phyloP scores from a whole-genome alignment of 2,888 invertebrate genomes.

The Tortrix viridana region DNA sequence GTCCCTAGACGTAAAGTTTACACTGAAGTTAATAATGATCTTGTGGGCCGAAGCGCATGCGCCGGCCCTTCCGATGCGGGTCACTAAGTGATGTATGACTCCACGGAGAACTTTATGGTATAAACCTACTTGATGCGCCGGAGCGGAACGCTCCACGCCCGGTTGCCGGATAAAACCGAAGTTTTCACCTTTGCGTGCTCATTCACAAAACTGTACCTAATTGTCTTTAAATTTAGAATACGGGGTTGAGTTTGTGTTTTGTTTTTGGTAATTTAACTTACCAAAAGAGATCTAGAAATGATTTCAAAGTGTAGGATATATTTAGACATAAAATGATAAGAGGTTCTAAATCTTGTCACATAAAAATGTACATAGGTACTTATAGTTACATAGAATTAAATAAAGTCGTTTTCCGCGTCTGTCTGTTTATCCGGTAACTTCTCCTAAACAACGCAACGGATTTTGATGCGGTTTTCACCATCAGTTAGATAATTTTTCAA shows the following conservation, averaged over 20 bases:
- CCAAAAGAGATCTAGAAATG: too few species aligned
- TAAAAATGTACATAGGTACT: too few species aligned
- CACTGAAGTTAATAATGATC: slow-evolving; percentile 47
- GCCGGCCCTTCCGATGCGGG: slow-evolving; percentile 48
- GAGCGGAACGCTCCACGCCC: slow-evolving; percentile 44
- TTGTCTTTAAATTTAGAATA: slow-evolving; percentile 11
- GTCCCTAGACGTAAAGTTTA: slow-evolving; percentile 54
- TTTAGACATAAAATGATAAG: too few species aligned
- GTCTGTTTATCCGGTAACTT: too few species aligned
- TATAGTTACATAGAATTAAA: too few species aligned
- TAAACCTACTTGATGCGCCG: slow-evolving; percentile 45
- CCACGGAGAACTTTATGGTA: slow-evolving; percentile 44
- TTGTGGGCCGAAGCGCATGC: slow-evolving; percentile 48
- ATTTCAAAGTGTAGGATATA: too few species aligned
- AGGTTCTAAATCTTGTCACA: too few species aligned
- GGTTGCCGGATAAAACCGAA: slow-evolving; percentile 21
- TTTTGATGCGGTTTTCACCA: too few species aligned
- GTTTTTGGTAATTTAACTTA: not conserved
- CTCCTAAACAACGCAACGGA: too few species aligned
- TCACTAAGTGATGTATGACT: slow-evolving; percentile 58
- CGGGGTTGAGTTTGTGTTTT: not conserved
- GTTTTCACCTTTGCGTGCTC: slow-evolving; percentile 27
- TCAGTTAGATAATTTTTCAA: too few species aligned
- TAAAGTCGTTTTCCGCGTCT: too few species aligned
- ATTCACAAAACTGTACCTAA: slow-evolving; percentile 31